A percentile compares a stretch with the other conserved stretches of the same genome.
Evolutionary conservation across 2,888 invertebrate genomes (phyloP).

Genomic region (Bellardia pandia): DNA sequence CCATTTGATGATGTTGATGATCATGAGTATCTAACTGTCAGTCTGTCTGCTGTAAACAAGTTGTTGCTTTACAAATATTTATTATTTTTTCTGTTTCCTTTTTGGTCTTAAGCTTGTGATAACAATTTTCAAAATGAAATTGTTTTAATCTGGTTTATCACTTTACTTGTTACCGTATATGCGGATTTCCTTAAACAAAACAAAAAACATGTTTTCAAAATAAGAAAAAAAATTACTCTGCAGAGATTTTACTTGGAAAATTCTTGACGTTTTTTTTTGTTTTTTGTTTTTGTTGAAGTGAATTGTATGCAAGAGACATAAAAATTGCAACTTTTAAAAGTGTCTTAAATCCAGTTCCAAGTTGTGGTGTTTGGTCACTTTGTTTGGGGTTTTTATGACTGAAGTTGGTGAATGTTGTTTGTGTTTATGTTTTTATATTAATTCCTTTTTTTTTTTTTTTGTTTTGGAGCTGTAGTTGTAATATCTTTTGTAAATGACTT

Average conservation of each 20-base stretch:
- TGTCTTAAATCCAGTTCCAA: constrained; percentile 63
- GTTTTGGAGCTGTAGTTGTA: background rate
- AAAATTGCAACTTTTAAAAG: constrained; percentile 26
- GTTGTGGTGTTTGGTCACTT: constrained; percentile 48
- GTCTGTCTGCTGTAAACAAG: constrained; percentile 23
- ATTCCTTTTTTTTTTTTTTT: constrained; percentile 14
- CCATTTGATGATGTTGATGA: constrained; percentile 51
- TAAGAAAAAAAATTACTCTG: background rate
- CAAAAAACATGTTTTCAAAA: constrained; percentile 51
- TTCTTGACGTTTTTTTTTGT: constrained; percentile 52
- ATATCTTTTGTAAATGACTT: constrained; percentile 57
- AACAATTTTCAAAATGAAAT: constrained; percentile 56
- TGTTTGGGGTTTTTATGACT: constrained; percentile 34
- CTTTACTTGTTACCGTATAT: constrained; percentile 27
- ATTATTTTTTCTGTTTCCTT: constrained; percentile 12
- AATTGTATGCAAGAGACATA: constrained; percentile 5
- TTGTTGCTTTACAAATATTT: constrained; percentile 33
- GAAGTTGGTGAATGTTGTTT: constrained; percentile 67
- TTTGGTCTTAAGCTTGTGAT: constrained; percentile 34
- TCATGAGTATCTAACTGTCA: constrained; percentile 37
- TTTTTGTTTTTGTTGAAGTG: background rate
- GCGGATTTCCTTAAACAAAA: constrained; percentile 70
- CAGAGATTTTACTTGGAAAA: constrained; percentile 61
- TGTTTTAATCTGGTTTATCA: constrained; percentile 68
- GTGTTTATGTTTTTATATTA: constrained; percentile 10